Conservation (phyloP, 2,888 invertebrate genomes). For the Thumatha senex region DNA sequence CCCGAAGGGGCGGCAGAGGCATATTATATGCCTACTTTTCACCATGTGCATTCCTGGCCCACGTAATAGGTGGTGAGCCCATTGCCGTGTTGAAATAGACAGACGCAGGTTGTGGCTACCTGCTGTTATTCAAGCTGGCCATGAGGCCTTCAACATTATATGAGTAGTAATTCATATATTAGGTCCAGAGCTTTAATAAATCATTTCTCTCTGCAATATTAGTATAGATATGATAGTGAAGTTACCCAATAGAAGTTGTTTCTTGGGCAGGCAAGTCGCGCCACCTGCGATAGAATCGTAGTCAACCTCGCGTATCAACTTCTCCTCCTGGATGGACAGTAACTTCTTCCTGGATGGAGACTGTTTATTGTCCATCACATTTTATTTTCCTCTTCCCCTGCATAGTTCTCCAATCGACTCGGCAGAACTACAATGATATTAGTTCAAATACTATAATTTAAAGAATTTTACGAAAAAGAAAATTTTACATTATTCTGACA, state of each 20-base stretch:
- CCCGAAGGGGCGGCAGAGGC: too few species aligned
- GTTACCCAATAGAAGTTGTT: constrained; percentile 56
- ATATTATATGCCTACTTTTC: too few species aligned
- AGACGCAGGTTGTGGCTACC: too few species aligned
- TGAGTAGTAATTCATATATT: too few species aligned
- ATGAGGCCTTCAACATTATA: too few species aligned
- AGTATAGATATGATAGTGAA: background rate
- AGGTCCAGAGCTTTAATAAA: too few species aligned
- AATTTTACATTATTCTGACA: constrained; percentile 60
- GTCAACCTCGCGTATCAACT: constrained; percentile 60
- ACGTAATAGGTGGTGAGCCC: too few species aligned
- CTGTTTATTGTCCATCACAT: constrained; percentile 80
- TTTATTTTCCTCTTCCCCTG: constrained; percentile 70
- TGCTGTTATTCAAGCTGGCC: too few species aligned
- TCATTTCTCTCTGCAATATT: too few species aligned
- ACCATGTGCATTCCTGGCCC: too few species aligned
- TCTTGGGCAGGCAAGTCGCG: constrained; percentile 46
- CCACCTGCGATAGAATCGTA: constrained; percentile 53
- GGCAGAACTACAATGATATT: constrained; percentile 31
- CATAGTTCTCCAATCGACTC: constrained; percentile 62
- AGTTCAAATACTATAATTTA: constrained; percentile 52
- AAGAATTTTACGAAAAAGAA: constrained; percentile 27
- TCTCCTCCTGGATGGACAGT: constrained; percentile 68
- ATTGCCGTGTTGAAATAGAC: too few species aligned
- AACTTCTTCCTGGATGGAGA: constrained; percentile 68